phyloP scores from a whole-genome alignment of 2,888 invertebrate species.

The Dusona sp. region DNA sequence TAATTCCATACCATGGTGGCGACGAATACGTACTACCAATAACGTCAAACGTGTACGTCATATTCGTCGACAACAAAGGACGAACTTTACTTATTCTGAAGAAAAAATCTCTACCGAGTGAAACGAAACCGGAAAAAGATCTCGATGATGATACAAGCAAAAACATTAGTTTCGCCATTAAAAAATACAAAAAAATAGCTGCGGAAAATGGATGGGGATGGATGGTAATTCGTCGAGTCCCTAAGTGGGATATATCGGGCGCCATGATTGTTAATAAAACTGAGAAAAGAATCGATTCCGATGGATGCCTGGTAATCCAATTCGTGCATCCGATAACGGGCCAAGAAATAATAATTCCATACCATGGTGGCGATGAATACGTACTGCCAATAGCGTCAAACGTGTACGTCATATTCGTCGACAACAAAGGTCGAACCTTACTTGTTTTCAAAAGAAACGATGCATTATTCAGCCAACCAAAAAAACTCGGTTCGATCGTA shows the following conservation, averaged over 20 bases:
- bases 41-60: constrained; percentile 30
- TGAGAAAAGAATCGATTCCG: neutral
- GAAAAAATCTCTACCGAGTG: neutral
- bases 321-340: neutral
- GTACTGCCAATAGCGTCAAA: neutral
- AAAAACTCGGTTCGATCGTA: neutral
- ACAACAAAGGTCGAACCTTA: neutral
- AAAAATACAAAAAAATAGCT: neutral
- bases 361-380: constrained; percentile 4
- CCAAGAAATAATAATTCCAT: neutral
- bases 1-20: neutral
- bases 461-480: neutral
- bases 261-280: neutral
- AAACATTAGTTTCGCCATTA: neutral
- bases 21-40: neutral
- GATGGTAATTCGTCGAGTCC: constrained; percentile 17
- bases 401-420: constrained; percentile 15
- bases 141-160: neutral
- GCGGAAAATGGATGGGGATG: constrained; percentile 5
- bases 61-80: constrained; percentile 26
- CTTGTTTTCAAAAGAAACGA: neutral
- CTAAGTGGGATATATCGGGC: constrained; percentile 10
- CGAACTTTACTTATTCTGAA: constrained; percentile 31
- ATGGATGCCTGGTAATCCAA: neutral
- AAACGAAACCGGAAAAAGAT: neutral